Conservation (phyloP, 2,113 vertebrate species). For the Perognathus longimembris region DNA sequence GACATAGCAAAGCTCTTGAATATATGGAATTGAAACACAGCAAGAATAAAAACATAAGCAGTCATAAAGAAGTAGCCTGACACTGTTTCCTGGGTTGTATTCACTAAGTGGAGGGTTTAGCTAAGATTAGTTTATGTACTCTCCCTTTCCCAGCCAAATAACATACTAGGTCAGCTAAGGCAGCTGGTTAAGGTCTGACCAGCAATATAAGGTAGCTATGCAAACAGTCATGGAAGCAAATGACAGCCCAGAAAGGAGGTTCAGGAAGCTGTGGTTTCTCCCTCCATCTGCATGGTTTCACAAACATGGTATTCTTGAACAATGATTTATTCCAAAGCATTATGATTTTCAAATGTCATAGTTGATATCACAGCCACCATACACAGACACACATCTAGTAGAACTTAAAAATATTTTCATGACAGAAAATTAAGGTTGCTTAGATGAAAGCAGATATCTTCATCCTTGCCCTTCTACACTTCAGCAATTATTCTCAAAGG, state of each 20-base stretch:
- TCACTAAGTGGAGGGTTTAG: conserved; percentile 35
- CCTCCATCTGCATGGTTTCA: not conserved
- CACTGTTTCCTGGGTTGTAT: not conserved
- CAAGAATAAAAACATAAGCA: conserved; percentile 32
- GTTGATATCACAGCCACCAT: not conserved
- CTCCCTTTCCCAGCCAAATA: not conserved
- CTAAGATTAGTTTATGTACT: not conserved
- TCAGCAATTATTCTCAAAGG: conserved; percentile 16
- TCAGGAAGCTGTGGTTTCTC: not conserved
- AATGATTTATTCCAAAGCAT: not conserved
- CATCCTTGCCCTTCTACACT: not conserved
- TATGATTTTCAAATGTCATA: conserved; percentile 9
- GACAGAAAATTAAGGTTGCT: conserved; percentile 15
- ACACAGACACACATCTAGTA: not conserved
- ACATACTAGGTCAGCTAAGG: not conserved
- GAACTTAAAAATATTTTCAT: not conserved
- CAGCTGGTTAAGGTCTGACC: not conserved
- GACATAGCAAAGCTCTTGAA: conserved; percentile 27
- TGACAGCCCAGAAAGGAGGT: not conserved
- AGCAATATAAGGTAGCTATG: not conserved
- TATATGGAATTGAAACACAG: conserved; percentile 4
- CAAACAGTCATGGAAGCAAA: not conserved
- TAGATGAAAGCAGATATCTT: not conserved
- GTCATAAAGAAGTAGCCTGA: not conserved
- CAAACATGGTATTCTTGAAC: not conserved